phyloP scores from a whole-genome alignment of 2,113 vertebrate genomes.

The Phrynosoma platyrhinos region DNA sequence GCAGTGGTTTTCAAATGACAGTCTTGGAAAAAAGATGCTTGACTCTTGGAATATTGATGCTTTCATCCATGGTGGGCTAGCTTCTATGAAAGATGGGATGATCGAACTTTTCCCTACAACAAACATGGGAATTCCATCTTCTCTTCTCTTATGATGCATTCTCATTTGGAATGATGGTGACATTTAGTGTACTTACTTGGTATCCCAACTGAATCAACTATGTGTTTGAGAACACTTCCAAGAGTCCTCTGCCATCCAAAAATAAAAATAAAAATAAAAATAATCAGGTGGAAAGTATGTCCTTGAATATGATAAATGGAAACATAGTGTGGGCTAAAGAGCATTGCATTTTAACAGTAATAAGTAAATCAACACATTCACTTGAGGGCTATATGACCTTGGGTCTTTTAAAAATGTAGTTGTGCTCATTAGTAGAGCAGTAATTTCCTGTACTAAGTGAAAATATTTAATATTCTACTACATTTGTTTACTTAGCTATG shows the following conservation, averaged over 20 bases:
- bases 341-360: not conserved
- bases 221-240: not conserved
- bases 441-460: slow-evolving; percentile 22
- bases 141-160: not conserved
- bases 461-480: not conserved
- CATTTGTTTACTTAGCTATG: not conserved
- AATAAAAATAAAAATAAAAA: not conserved
- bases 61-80: no score
- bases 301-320: not conserved
- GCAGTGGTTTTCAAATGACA: not conserved
- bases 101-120: no score
- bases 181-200: no score
- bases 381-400: slow-evolving; percentile 12
- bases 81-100: no score
- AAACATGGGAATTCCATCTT: not conserved
- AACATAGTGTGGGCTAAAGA: not conserved
- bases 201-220: not conserved
- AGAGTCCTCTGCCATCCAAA: not conserved
- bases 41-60: not conserved
- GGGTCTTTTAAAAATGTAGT: not conserved
- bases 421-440: slow-evolving; percentile 6
- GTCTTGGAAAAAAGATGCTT: not conserved
- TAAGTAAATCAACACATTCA: not conserved
- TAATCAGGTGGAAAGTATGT: not conserved
- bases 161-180: not conserved